phyloP scores from a whole-genome alignment of 2,113 vertebrate genomes.

The Rousettus leschenaultii region DNA sequence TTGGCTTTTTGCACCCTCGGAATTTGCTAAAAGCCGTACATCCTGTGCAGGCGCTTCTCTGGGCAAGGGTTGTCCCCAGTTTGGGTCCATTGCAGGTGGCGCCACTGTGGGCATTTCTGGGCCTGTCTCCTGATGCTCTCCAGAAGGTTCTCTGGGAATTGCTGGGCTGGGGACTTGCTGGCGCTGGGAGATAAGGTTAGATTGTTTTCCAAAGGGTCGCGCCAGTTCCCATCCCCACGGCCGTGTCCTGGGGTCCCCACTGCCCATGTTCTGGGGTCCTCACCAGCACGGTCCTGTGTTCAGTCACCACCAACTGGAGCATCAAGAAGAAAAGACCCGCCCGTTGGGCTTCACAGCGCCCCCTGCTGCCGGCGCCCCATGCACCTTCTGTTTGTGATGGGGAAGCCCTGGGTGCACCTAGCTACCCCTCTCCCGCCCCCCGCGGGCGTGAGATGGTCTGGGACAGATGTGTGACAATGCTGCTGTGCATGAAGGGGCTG shows the following conservation, averaged over 20 bases:
- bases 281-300: fast-evolving
- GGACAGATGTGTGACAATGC: fast-evolving
- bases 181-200: fast-evolving
- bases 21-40: not conserved
- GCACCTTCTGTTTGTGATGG: not conserved
- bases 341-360: fast-evolving
- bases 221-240: fast-evolving
- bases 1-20: not conserved
- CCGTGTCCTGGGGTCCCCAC: fast-evolving
- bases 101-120: fast-evolving
- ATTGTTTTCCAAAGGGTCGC: fast-evolving
- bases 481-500: fast-evolving
- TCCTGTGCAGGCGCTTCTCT: not conserved
- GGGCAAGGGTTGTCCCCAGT: fast-evolving
- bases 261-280: fast-evolving
- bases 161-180: fast-evolving
- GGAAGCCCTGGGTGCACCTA: not conserved
- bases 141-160: not conserved
- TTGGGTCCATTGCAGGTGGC: fast-evolving
- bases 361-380: not conserved
- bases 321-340: fast-evolving
- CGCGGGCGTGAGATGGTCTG: fast-evolving
- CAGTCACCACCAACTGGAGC: not conserved
- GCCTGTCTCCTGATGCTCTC: fast-evolving
- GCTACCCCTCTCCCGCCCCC: fast-evolving